Evolutionary conservation across 1,140 invertebrate species (phyloP).

Genomic region (Halyomorpha halys): DNA sequence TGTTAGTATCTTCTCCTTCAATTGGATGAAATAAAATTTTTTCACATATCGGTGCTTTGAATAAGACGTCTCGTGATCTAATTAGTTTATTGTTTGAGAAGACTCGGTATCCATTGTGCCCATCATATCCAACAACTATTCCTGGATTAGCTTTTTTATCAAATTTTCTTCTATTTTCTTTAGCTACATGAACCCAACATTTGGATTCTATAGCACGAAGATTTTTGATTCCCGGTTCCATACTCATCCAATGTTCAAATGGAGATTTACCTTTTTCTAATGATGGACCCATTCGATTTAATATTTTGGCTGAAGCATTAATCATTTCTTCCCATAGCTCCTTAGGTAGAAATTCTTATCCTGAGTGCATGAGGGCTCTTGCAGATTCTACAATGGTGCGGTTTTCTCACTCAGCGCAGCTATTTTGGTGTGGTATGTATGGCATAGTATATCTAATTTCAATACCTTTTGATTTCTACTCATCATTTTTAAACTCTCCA

Average conservation of each 20-base stretch:
- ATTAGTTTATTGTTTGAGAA: neutral
- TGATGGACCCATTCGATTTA: neutral
- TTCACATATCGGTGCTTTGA: too few relatives aligned
- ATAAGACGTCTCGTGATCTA: neutral
- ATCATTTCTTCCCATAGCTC: neutral
- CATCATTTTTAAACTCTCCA: conserved; percentile 29
- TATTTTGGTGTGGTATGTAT: neutral
- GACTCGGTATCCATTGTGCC: neutral
- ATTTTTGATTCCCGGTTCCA: neutral
- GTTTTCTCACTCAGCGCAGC: neutral
- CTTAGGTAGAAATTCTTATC: neutral
- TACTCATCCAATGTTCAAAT: neutral
- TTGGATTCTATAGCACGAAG: neutral
- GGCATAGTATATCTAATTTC: conserved; percentile 2
- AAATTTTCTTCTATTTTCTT: too few relatives aligned
- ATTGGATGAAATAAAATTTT: too few relatives aligned
- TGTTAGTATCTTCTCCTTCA: too few relatives aligned
- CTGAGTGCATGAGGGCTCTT: neutral
- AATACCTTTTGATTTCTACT: conserved; percentile 31
- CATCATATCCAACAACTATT: neutral
- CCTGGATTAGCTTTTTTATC: too few relatives aligned
- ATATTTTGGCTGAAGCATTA: neutral
- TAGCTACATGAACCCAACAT: too few relatives aligned
- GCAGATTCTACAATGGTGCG: neutral
- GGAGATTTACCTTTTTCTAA: neutral